Evolutionary conservation across 2,888 invertebrate genomes (phyloP), one percentile per base, ranked within the genome.

Genomic region (Keiferia lycopersicella): DNA sequence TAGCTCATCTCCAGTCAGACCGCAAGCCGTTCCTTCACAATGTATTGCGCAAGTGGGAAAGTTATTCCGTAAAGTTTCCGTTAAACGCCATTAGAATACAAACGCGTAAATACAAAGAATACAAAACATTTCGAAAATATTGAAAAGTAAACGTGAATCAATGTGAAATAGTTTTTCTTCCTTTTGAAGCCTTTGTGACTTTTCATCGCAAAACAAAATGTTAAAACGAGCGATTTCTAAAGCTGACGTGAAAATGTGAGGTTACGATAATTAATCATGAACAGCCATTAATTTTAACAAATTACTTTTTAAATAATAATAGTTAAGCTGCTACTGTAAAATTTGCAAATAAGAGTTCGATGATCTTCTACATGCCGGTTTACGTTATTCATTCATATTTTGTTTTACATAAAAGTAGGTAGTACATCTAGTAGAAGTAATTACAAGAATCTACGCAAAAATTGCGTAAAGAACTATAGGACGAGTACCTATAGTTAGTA

Each of bases 41-140:
- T 60, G 60, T 34, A 50, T 61, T 61, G 34, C 39, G 48, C 61
- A 61, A 61, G 22, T 34, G 61, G 61, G 61, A 61, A 61, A 61
- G 61, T 61, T 26, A 56, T 56, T 61, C 50, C 22, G 48, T 61
- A 56, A n/a, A n/a, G 34, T n/a, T 56, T 56, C 56, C 56, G 56
- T 34, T 56, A 56, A 34, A 34, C 30, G 26, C 30, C 14, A 26
- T 26, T 16, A 30, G n/a, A 34, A 10, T 26, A 51, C 34, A 16
- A n/a, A 26, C 26, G 30, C 6, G 6, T 6, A 26, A 26, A 2
- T 34, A 30, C 56, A 26, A 30, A 53, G 45, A 45, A 16, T n/a
- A 45, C 45, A 16, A 45, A n/a, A n/a, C 41, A 8, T n/a, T 11
- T 11, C 41, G n/a, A 41, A 41, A 41, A 41, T 41, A 41, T 41